phyloP scores from a whole-genome alignment of 2,113 vertebrate genomes.

The Merops nubicus region DNA sequence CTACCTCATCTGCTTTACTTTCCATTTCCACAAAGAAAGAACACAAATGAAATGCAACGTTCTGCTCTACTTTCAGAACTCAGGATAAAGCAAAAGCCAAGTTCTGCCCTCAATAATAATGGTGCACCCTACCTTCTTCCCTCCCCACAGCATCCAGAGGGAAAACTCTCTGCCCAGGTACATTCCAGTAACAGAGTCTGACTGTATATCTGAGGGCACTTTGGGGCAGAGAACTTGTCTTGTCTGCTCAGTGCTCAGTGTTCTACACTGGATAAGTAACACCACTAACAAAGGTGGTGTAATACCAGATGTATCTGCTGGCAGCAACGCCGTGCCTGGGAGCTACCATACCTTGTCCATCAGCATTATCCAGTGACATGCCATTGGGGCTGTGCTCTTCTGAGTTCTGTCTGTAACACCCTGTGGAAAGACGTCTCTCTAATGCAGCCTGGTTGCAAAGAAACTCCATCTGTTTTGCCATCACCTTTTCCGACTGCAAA shows the following conservation, averaged over 20 bases:
- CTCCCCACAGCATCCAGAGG: neutral
- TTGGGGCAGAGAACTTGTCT: constrained; percentile 54
- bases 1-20: neutral
- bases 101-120: fast-evolving
- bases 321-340: neutral
- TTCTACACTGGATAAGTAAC: neutral
- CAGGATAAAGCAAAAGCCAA: neutral
- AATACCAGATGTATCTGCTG: neutral
- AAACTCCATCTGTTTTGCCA: constrained; percentile 93
- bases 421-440: constrained; percentile 86
- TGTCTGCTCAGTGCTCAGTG: neutral
- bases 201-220: neutral
- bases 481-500: constrained; percentile 90
- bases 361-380: constrained; percentile 74
- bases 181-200: neutral
- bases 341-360: constrained; percentile 80
- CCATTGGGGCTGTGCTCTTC: constrained; percentile 86
- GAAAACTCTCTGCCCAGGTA: neutral
- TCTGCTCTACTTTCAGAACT: neutral
- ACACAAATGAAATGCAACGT: neutral
- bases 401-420: constrained; percentile 82
- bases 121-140: neutral
- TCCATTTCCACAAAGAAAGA: neutral
- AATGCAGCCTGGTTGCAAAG: constrained; percentile 88
- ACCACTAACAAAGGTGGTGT: neutral